Evolutionary conservation across 2,113 vertebrate species (phyloP).

Genomic region (Tauraco erythrolophus): DNA sequence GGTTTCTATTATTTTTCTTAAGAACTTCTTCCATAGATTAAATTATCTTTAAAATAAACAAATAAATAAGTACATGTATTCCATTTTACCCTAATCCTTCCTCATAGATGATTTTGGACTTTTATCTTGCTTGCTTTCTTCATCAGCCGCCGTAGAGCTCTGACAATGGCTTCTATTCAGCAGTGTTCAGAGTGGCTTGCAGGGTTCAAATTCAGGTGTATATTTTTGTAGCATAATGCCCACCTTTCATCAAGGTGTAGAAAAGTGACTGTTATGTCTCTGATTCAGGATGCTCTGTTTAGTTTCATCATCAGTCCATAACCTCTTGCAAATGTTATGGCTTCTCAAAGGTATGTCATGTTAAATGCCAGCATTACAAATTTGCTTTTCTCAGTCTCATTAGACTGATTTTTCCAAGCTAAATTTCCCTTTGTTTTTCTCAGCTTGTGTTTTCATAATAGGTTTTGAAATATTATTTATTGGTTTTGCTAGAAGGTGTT

Average conservation of each 20-base stretch:
- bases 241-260: not conserved
- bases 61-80: not conserved
- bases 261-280: not conserved
- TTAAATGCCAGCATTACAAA: slow-evolving; percentile 32
- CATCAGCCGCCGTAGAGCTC: not conserved
- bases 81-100: not conserved
- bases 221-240: not conserved
- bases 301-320: not conserved
- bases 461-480: not conserved
- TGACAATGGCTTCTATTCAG: not conserved
- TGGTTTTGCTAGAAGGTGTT: not conserved
- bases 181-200: not conserved
- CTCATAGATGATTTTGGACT: not conserved
- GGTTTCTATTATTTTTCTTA: not conserved
- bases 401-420: not conserved
- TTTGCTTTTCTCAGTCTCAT: not conserved
- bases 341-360: not conserved
- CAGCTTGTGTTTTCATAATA: not conserved
- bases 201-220: not conserved
- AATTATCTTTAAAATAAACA: not conserved
- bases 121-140: not conserved
- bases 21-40: not conserved
- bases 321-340: not conserved
- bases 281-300: not conserved
- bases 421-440: slow-evolving; percentile 14